These are phyloP conservation scores for Stenoptilia bipunctidactyla DNA, from an alignment of 2,888 invertebrate species.

Conservation along the genomic window DNA sequence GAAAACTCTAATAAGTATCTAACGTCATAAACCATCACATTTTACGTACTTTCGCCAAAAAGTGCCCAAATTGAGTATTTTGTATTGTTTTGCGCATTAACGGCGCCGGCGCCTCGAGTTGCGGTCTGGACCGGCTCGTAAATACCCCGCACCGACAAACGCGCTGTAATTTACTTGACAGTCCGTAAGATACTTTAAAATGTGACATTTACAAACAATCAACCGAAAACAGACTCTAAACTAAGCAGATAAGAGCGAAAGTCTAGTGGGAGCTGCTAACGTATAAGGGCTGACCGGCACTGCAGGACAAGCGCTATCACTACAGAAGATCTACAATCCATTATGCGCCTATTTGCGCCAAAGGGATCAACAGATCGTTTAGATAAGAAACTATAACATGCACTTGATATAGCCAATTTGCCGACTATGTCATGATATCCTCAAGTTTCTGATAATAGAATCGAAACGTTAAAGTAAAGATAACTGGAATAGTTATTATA, in stretches of 20 bases:
- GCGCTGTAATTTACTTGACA: conserved; percentile 64
- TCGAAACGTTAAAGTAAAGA: too few species aligned
- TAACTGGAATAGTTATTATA: too few species aligned
- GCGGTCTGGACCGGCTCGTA: conserved; percentile 36
- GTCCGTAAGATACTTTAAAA: conserved; percentile 26
- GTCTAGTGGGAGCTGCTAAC: conserved; percentile 8
- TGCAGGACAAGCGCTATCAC: conserved; percentile 33
- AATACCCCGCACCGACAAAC: conserved; percentile 63
- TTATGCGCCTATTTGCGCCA: conserved; percentile 59
- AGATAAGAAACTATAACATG: conserved; percentile 26
- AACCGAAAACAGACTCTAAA: not conserved
- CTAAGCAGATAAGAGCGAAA: not conserved
- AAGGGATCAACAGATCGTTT: conserved; percentile 41
- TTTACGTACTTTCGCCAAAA: too few species aligned
- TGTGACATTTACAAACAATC: not conserved
- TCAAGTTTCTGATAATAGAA: not conserved
- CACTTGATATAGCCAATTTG: conserved; percentile 12
- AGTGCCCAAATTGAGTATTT: conserved; percentile 9
- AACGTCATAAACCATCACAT: too few species aligned
- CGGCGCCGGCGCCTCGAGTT: conserved; percentile 37
- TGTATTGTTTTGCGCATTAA: conserved; percentile 12
- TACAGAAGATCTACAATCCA: conserved; percentile 54
- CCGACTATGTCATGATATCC: not conserved
- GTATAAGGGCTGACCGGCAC: conserved; percentile 25
- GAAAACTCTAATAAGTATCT: too few species aligned